phyloP scores from a whole-genome alignment of 2,113 vertebrate genomes.

The Rhineura floridana region DNA sequence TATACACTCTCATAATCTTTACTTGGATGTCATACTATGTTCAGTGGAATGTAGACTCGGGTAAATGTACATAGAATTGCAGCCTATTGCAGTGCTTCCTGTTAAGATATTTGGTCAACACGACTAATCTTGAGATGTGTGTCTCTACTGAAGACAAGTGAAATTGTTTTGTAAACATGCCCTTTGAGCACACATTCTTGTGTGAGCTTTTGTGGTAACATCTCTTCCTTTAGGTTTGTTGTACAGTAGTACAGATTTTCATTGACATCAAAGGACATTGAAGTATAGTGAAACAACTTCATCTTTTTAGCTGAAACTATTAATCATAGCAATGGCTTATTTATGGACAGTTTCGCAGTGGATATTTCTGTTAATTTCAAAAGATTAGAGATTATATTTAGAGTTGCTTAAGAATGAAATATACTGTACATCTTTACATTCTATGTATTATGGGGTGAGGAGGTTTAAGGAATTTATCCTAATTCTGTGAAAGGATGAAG shows the following conservation, averaged over 20 bases:
- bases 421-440: background rate
- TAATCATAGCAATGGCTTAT: background rate
- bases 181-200: background rate
- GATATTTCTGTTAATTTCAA: background rate
- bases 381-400: background rate
- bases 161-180: background rate
- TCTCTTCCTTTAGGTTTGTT: background rate
- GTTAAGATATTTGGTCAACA: background rate
- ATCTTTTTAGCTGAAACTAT: background rate
- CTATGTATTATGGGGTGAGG: background rate
- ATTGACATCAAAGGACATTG: background rate
- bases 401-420: background rate
- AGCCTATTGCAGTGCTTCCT: background rate
- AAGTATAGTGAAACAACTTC: background rate
- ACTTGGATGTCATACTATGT: background rate
- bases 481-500: background rate
- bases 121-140: background rate
- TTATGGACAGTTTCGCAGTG: background rate
- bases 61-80: background rate
- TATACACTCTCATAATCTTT: background rate
- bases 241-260: background rate
- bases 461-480: background rate
- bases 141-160: background rate
- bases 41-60: background rate
- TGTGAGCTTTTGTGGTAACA: background rate